Evolutionary conservation across 2,888 invertebrate genomes (phyloP), one percentile per base, ranked within the genome.

Genomic region (Tridacna gigas): DNA sequence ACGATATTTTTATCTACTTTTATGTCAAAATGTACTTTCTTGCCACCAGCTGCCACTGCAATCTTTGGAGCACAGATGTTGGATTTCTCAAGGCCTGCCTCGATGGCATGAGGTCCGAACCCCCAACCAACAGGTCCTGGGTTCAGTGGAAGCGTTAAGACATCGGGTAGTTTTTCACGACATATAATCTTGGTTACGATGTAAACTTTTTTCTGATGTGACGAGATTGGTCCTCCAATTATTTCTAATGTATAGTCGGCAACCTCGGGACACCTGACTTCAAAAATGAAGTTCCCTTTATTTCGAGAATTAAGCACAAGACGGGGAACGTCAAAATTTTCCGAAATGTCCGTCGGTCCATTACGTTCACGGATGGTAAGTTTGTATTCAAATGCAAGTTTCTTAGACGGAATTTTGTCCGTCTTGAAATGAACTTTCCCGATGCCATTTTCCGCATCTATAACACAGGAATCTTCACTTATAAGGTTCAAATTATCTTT

Each of bases 221-320:
- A 56, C 9, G 51, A 71, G 1, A 60, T 26, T 4, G 47, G 66
- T 25, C 84, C 80, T 0, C 84, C 80, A 12, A 22, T 63, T n/a
- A 84, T 66, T 22, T 69, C 63, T 1, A 84, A 51, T 37, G 63
- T 77, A 75, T 84, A 84, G 28, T 65, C 77, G 3, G 65, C 74
- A 18, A 74, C 80, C 13, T 75, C 65, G 11, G 80, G 84, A 60
- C 84, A 84, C 11, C 83, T 76, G 0, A 83, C 67, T 61, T 83
- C 83, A 71, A 83, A 83, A 13, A 83, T 69, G 69, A 83, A 83
- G 47, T 80, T 77, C 7, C 74, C 77, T 28, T 80, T 80, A 47
- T 80, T 84, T 7, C 84, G 51, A 12, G 84, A 80, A 18, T 71
- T 78, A 48, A 84, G 75, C 26, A 84, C 80, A 9, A 84, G 66